These are phyloP conservation scores for Coendou prehensilis DNA, from an alignment of 2,797 vertebrate species.

Conservation along the genomic window DNA sequence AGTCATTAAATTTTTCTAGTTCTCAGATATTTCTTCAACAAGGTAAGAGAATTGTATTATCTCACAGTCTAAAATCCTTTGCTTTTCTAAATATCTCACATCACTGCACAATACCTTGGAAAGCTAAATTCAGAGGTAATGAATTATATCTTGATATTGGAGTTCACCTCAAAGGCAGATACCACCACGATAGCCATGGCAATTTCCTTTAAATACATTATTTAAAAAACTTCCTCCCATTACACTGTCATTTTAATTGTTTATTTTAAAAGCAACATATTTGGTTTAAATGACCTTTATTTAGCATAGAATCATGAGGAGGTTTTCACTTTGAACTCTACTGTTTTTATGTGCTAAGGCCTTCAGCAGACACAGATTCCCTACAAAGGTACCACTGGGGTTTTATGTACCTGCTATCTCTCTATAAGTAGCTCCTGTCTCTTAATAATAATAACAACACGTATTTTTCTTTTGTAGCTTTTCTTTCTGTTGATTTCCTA, in stretches of 20 bases:
- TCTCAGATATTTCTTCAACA: slow-evolving; percentile 18
- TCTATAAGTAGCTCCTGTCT: slow-evolving; percentile 18
- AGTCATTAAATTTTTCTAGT: not conserved
- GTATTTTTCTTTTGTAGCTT: not conserved
- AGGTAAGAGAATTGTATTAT: not conserved
- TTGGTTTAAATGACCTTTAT: slow-evolving; percentile 39
- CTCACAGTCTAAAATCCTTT: not conserved
- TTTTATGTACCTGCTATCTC: slow-evolving; percentile 3
- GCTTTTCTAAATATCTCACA: not conserved
- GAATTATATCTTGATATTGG: not conserved
- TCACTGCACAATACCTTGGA: not conserved
- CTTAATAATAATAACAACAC: slow-evolving; percentile 23
- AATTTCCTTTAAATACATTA: slow-evolving; percentile 23
- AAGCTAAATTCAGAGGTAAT: not conserved
- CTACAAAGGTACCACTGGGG: not conserved
- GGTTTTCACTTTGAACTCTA: not conserved
- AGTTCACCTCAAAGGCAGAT: not conserved
- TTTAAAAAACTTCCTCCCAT: not conserved
- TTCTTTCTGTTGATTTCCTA: not conserved
- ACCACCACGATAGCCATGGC: not conserved
- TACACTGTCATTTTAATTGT: slow-evolving; percentile 52
- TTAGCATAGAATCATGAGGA: slow-evolving; percentile 39
- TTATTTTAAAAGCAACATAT: slow-evolving; percentile 6
- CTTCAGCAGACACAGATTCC: not conserved
- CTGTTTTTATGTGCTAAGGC: not conserved